Conservation (phyloP, 1,140 invertebrate species). For the Akabosia matsudoensis region DNA sequence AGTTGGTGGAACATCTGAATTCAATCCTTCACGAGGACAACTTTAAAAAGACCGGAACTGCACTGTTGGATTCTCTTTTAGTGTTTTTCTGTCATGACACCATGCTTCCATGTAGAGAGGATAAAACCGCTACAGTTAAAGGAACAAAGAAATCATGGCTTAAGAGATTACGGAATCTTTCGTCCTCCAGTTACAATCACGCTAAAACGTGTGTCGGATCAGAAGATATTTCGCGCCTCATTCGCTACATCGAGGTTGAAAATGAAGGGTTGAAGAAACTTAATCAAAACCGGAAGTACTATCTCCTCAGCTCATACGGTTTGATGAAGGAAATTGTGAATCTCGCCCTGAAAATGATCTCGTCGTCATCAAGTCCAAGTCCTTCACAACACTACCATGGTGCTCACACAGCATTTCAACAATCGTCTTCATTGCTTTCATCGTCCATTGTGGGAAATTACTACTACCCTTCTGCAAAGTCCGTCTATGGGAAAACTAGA, state of each 20-base stretch:
- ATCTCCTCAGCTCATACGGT: constrained; percentile 51
- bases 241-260: constrained; percentile 49
- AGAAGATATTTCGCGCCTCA: constrained; percentile 49
- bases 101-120: constrained; percentile 64
- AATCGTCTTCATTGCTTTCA: constrained; percentile 10
- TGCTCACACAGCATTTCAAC: constrained; percentile 18
- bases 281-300: constrained; percentile 41
- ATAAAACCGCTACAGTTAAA: constrained; percentile 16
- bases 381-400: constrained; percentile 22
- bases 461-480: neutral
- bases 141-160: neutral
- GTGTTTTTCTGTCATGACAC: constrained; percentile 79
- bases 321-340: constrained; percentile 51
- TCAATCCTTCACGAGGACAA: constrained; percentile 32
- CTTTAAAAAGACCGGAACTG: constrained; percentile 41
- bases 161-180: constrained; percentile 8
- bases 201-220: constrained; percentile 46
- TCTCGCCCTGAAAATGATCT: constrained; percentile 43
- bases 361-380: constrained; percentile 1
- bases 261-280: constrained; percentile 46
- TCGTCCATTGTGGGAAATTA: constrained; percentile 14
- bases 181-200: constrained; percentile 21
- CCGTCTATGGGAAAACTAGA: constrained; percentile 51
- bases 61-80: constrained; percentile 74
- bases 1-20: constrained; percentile 38